These are phyloP conservation scores for Falco biarmicus DNA, from an alignment of 2,797 vertebrate genomes.

Conservation along the genomic window DNA sequence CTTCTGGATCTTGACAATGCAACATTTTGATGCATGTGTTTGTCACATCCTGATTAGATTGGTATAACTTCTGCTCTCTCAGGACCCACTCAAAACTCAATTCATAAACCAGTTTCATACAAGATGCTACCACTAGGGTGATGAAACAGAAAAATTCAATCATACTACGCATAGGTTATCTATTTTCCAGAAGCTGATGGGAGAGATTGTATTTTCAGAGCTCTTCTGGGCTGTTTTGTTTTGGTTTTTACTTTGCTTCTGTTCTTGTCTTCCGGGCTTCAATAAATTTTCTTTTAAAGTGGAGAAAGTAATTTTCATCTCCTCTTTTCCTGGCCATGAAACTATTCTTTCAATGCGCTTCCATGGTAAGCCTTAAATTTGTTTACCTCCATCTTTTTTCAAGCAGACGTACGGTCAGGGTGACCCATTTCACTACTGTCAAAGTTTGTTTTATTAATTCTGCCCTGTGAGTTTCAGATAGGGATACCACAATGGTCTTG, in stretches of 20 bases:
- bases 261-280: conserved; percentile 39
- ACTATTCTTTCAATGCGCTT: background rate
- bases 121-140: conserved; percentile 61
- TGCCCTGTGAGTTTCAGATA: background rate
- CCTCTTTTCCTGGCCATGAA: background rate
- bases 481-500: background rate
- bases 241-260: background rate
- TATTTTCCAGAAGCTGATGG: conserved; percentile 59
- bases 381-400: background rate
- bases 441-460: background rate
- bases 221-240: conserved; percentile 42
- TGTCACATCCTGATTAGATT: conserved; percentile 68
- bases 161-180: conserved; percentile 57
- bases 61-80: conserved; percentile 56
- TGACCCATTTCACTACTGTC: background rate
- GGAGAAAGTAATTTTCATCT: conserved; percentile 19
- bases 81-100: conserved; percentile 63
- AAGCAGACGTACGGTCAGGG: background rate
- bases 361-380: background rate
- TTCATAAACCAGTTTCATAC: conserved; percentile 69
- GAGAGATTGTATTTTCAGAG: conserved; percentile 62
- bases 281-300: conserved; percentile 42
- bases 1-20: conserved; percentile 61
- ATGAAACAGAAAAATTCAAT: conserved; percentile 67
- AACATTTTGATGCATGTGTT: conserved; percentile 70